Evolutionary conservation across 2,797 vertebrate genomes (phyloP), one percentile per base, ranked within the genome.

Genomic region (Premnoplex brunnescens): DNA sequence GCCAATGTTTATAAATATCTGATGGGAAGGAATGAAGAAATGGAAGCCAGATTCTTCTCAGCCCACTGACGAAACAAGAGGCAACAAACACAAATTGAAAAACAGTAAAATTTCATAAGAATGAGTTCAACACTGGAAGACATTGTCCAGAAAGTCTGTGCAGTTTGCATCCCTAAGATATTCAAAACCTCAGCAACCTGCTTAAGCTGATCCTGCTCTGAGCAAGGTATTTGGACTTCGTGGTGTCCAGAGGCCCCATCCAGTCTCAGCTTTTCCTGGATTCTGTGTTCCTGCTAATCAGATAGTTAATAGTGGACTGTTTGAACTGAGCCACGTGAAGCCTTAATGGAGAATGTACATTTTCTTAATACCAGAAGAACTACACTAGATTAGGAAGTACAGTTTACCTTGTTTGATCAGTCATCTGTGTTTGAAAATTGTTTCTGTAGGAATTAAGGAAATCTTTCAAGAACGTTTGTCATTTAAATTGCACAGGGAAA

Each of bases 181-280:
- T 6, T 52, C 2, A 51, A 39, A 94, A 78, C 4, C 34, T 28
- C 34, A 28, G 10, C 6, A 73, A 10, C 14, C 24, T 71, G 30
- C 3, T 62, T 7, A 36, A 54, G 14, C 5, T 44, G 12, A 27
- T 7, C 18, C 5, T 62, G 7, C 41, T 43, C 27, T 60, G 12
- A 64, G 23, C 27, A 69, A 64, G 56, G 7, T 7, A 56, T 8
- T 56, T 34, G 14, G 12, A 62, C 20, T 66, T 9, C 22, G 20
- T 56, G 28, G 22, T 51, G 34, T 66, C 26, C 37, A 87, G 51
- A 84, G 13, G 7, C 2, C 4, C 18, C 7, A 46, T 85, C 10
- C 2, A 3, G n/a, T 6, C 13, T n/a, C 14, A 36, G 21, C 0
- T 4, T 8, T 36, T 66, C 19, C 32, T 23, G 72, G 41, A 43